Evolutionary conservation across 2,797 vertebrate genomes (phyloP).

Genomic region (Sebastes steindachneri): DNA sequence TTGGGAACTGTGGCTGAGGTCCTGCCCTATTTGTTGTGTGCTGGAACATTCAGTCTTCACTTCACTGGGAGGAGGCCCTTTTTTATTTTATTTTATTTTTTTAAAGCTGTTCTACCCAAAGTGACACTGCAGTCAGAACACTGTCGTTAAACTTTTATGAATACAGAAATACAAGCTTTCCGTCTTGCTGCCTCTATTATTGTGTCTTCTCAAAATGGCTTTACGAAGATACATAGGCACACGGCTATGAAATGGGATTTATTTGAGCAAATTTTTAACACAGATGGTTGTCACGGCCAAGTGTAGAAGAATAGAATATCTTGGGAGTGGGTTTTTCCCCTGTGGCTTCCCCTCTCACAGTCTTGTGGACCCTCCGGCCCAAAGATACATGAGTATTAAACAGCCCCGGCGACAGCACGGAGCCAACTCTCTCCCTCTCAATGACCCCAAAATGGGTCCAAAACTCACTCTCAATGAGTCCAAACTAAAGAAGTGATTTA

Average conservation of each 20-base stretch:
- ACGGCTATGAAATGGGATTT: constrained; percentile 78
- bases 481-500: background rate
- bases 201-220: constrained; percentile 41
- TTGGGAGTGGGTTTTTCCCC: constrained; percentile 22
- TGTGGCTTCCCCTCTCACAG: constrained; percentile 65
- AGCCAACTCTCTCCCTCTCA: constrained; percentile 74
- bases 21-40: constrained; percentile 73
- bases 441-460: constrained; percentile 15
- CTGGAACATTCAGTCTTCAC: constrained; percentile 59
- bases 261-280: constrained; percentile 58
- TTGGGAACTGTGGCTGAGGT: constrained; percentile 69
- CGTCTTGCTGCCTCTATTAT: constrained; percentile 34
- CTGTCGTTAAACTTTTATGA: constrained; percentile 71
- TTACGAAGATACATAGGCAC: constrained; percentile 9
- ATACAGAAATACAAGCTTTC: constrained; percentile 37
- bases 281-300: constrained; percentile 27
- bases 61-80: constrained; percentile 33
- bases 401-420: constrained; percentile 81
- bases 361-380: constrained; percentile 81
- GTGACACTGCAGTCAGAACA: constrained; percentile 47
- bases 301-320: constrained; percentile 29
- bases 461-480: constrained; percentile 26
- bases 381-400: constrained; percentile 69
- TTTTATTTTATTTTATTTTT: constrained; percentile 38
- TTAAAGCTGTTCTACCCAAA: constrained; percentile 44